These are phyloP conservation scores for Gila orcuttii DNA, from an alignment of 2,113 vertebrate genomes.

Conservation along the genomic window DNA sequence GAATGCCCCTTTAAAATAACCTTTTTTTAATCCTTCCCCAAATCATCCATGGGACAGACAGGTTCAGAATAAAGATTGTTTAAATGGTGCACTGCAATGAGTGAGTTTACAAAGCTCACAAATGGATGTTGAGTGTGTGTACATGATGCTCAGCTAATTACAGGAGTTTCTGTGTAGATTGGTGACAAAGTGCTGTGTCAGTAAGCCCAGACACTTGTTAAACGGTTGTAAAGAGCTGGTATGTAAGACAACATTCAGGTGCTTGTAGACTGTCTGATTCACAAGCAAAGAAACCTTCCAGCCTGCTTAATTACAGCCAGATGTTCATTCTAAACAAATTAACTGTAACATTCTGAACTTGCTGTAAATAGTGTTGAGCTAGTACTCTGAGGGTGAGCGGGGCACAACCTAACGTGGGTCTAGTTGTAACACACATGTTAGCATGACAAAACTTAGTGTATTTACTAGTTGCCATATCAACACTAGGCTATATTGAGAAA, in stretches of 20 bases:
- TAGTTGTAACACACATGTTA: too few relatives aligned
- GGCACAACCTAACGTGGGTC: too few relatives aligned
- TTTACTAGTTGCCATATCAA: too few relatives aligned
- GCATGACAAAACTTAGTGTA: too few relatives aligned
- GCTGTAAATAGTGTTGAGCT: not conserved
- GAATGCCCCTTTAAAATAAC: not conserved
- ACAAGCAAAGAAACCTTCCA: not conserved
- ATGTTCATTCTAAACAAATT: not conserved
- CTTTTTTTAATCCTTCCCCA: not conserved
- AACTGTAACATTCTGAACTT: not conserved
- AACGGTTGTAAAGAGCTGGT: constrained; percentile 30
- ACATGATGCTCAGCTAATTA: constrained; percentile 40
- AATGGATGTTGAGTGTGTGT: constrained; percentile 22
- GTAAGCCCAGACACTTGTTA: constrained; percentile 39
- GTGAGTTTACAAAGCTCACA: constrained; percentile 22
- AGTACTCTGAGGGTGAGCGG: not conserved
- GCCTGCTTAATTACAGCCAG: not conserved
- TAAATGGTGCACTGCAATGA: not conserved
- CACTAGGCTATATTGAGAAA: too few relatives aligned
- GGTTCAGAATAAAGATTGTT: too few relatives aligned
- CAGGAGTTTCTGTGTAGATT: constrained; percentile 19
- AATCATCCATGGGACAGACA: not conserved
- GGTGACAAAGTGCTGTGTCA: constrained; percentile 42
- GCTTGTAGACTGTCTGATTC: constrained; percentile 1
- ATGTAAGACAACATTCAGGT: constrained; percentile 22